Base-by-base conservation (phyloP, 1,140 invertebrate genomes). In the Sitophilus oryzae region DNA sequence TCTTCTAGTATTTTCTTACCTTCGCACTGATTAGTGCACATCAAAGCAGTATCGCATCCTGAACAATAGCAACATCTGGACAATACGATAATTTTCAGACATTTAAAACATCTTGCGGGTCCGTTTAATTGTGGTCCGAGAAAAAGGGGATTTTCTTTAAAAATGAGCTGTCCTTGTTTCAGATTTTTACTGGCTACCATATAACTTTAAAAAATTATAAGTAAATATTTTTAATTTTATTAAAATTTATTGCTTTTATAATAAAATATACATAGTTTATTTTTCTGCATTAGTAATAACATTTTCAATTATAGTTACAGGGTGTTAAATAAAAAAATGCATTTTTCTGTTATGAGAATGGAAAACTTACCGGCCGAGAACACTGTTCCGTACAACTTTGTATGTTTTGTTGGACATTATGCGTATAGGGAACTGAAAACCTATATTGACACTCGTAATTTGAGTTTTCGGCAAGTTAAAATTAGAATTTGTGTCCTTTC, bases 151-250 rank as follows among this genome's bases (percentile, higher is more conserved):
- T 75, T 72, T 65, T 91, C 86, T 49, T 84, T 80, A 14, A 84
- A 73, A n/a, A 92, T 74, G 4, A 91, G 73, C 66, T 91, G 87
- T 1, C 86, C 86, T 15, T 78, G 71, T 45, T 80, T 77, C 3
- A 94, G 82, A 61, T 85, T 80, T 58, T 83, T 78, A 0, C 77
- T 81, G 0, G 90, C 85, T 34, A 85, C 77, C 56, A 91, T 73
- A 66, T 87, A 66, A 16, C 73, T 56, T 16, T 14, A 23, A 8
- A 16, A 40, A 40, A 15, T 35, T 35, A 5, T 11, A 35, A 35
- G 34, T 11, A 35, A 35, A 10, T 35, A 11, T 5, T 14, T 35
- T 35, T 35, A 11, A 11, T 11, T 35, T 2, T 5, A 35, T 11
- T 35, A 35, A 38, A 38, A 38, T 16, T 38, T 38, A 38, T 16